Evolutionary conservation across 2,113 vertebrate genomes (phyloP).

Genomic region (Odocoileus virginianus): DNA sequence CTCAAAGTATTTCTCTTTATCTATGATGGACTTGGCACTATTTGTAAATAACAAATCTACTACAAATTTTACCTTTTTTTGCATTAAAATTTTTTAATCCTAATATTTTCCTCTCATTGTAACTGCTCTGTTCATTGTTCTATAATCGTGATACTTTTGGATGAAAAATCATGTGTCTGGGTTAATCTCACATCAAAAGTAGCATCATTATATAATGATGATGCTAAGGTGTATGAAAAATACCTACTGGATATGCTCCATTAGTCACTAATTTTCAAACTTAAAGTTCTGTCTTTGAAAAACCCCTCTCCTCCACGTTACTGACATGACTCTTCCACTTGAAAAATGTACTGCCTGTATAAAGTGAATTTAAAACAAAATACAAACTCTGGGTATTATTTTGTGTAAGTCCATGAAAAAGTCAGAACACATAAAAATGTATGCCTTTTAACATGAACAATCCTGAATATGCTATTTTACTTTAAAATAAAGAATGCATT

Average conservation of each 20-base stretch:
- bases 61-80: neutral
- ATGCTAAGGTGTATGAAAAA: slow-evolving; percentile 73
- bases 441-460: slow-evolving; percentile 4
- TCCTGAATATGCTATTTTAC: neutral
- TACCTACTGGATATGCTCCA: slow-evolving; percentile 72
- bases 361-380: slow-evolving; percentile 25
- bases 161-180: slow-evolving; percentile 63
- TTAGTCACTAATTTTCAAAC: slow-evolving; percentile 75
- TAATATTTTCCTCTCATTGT: neutral
- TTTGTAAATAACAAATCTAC: neutral
- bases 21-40: neutral
- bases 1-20: neutral
- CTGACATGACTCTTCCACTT: slow-evolving; percentile 51
- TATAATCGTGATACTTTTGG: slow-evolving; percentile 34
- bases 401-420: neutral
- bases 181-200: slow-evolving; percentile 70
- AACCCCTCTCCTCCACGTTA: slow-evolving; percentile 56
- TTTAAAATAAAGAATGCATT: neutral
- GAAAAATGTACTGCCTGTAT: slow-evolving; percentile 59
- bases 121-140: slow-evolving; percentile 34
- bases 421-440: neutral
- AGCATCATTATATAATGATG: slow-evolving; percentile 63
- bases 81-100: neutral
- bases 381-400: neutral
- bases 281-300: slow-evolving; percentile 68